Conservation (phyloP, 2,888 invertebrate genomes). For the Drosophila infuscata region DNA sequence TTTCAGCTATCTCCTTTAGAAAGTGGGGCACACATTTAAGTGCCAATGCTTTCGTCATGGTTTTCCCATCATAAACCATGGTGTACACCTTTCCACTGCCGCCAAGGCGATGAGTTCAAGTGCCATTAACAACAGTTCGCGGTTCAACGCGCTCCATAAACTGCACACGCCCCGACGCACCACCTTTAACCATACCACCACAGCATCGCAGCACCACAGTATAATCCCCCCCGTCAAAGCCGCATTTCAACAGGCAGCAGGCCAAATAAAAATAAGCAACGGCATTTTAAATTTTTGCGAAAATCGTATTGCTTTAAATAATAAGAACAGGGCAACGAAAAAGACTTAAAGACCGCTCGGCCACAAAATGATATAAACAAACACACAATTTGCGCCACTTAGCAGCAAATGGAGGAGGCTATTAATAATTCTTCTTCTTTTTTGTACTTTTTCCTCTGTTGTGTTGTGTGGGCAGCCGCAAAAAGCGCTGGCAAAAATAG, state of each 20-base stretch:
- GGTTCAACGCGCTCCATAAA: slow-evolving; percentile 77
- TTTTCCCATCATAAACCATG: slow-evolving; percentile 7
- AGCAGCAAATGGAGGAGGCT: slow-evolving; percentile 80
- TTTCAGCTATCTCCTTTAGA: slow-evolving; percentile 12
- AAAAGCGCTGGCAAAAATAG: slow-evolving; percentile 57
- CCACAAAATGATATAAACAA: slow-evolving; percentile 79
- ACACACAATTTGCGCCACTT: slow-evolving; percentile 82
- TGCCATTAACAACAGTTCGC: slow-evolving; percentile 74
- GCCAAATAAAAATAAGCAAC: slow-evolving; percentile 33
- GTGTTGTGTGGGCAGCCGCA: slow-evolving; percentile 65
- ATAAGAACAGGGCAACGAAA: slow-evolving; percentile 10
- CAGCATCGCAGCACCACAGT: background rate
- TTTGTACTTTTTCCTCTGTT: slow-evolving; percentile 8
- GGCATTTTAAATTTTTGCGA: slow-evolving; percentile 43
- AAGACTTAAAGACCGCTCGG: slow-evolving; percentile 51
- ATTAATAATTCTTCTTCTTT: slow-evolving; percentile 73
- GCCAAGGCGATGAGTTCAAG: slow-evolving; percentile 60
- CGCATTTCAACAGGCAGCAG: slow-evolving; percentile 9
- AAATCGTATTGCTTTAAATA: slow-evolving; percentile 28
- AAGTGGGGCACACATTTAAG: slow-evolving; percentile 5
- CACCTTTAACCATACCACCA: slow-evolving; percentile 1
- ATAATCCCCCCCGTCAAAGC: background rate
- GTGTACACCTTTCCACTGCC: slow-evolving; percentile 31
- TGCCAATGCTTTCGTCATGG: background rate
- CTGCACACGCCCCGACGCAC: slow-evolving; percentile 44